Base-by-base conservation (phyloP, 2,888 invertebrate genomes). In the Mesochorus sp. region DNA sequence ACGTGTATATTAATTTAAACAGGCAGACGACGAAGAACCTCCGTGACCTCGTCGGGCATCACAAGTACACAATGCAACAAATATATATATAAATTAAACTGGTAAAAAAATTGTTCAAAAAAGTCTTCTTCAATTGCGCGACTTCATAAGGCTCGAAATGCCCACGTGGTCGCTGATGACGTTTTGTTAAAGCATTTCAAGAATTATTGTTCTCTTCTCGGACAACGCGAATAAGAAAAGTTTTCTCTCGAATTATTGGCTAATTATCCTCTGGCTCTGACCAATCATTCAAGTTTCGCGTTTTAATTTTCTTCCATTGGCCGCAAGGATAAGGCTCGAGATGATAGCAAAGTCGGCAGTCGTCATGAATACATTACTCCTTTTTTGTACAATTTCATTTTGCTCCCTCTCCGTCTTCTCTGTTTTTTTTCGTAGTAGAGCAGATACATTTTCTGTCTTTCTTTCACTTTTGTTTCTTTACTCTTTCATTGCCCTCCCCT, bases 351-450 rank as follows among this genome's bases (percentile, higher is more conserved):
- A 14, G 39, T 51, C 49, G 70, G 75, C 73, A 51, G 74, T 80
- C 80, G 81, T 80, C 81, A 82, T 76, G 80, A 83, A 83, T 82
- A n/a, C n/a, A 75, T 73, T 77, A 67, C 59, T 42, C 12, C 42
- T 17, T 67, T 68, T 74, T 42, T 47, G 31, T 51, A 34, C 57
- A 44, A 49, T 66, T 72, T 66, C 24, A 26, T 28, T 59, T 21
- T 31, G 62, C 28, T 47, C 17, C n/a, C 42, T 64, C 42, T 44
- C 31, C 47, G 17, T 37, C 21, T 14, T 34, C 14, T n/a, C n/a
- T n/a, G n/a, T 47, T 21, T 28, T 55, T 17, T 26, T 12, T 28
- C 19, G 3, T n/a, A 6, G n/a, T 17, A n/a, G n/a, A n/a, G n/a
- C n/a, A n/a, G n/a, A n/a, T n/a, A n/a, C n/a, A n/a, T 26, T n/a